Percentiles rank a stretch among this genome's conserved stretches.
Conservation (phyloP, 1,140 invertebrate genomes). For the Ceratina australensis region DNA sequence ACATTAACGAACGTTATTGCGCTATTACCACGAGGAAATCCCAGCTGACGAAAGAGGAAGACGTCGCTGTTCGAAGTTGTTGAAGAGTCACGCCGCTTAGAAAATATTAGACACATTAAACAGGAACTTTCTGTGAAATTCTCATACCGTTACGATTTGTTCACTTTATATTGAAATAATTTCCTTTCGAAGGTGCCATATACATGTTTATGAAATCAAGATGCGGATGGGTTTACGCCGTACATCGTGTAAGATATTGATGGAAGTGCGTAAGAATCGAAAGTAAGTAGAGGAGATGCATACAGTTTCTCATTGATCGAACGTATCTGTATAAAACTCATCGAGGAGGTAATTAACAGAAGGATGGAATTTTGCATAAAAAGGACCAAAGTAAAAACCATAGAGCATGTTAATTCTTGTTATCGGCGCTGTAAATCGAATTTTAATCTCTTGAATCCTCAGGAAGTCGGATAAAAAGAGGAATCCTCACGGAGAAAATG, state of each 20-base stretch:
- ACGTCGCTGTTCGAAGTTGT: slow-evolving; percentile 8
- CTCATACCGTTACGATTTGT: too few species aligned
- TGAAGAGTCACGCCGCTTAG: slow-evolving; percentile 6
- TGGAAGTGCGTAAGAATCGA: too few species aligned
- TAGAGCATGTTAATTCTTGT: slow-evolving; percentile 2
- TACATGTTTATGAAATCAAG: too few species aligned
- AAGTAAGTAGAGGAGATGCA: too few species aligned
- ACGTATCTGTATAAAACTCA: too few species aligned
- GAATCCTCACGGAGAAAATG: neutral
- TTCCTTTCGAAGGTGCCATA: too few species aligned
- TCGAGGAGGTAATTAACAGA: neutral
- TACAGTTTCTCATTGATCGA: too few species aligned
- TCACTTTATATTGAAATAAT: too few species aligned
- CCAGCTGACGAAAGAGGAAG: slow-evolving; percentile 6
- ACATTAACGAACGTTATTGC: slow-evolving; percentile 34
- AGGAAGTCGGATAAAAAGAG: neutral
- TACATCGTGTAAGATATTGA: too few species aligned
- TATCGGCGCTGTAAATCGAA: neutral
- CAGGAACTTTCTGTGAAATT: neutral
- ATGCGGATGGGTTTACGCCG: too few species aligned
- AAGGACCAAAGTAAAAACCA: slow-evolving; percentile 30
- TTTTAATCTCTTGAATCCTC: neutral
- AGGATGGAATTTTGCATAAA: neutral
- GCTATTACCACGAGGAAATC: slow-evolving; percentile 31
- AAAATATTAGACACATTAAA: neutral